phyloP scores from a whole-genome alignment of 2,888 invertebrate species.

The Blastobasis lacticolella region DNA sequence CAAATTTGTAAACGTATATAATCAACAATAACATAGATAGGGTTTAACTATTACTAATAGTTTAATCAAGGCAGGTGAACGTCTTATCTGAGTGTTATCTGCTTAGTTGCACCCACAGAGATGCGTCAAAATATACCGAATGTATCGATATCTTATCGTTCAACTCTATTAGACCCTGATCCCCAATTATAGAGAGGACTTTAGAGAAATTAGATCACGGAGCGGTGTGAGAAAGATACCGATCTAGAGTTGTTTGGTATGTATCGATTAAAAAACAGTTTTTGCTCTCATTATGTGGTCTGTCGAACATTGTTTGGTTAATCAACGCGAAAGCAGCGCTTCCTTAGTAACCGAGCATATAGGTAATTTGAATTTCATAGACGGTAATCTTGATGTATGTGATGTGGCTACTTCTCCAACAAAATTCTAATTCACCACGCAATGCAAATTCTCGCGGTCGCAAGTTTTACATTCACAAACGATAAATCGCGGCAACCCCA shows the following conservation, averaged over 20 bases:
- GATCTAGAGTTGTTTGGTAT: slow-evolving; percentile 28
- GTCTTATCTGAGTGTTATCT: slow-evolving; percentile 16
- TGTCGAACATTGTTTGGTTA: no score
- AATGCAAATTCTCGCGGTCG: slow-evolving; percentile 43
- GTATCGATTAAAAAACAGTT: slow-evolving; percentile 20
- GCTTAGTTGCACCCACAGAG: slow-evolving; percentile 32
- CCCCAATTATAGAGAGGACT: slow-evolving; percentile 37
- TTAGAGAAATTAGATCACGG: slow-evolving; percentile 35
- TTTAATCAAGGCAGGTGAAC: slow-evolving; percentile 26
- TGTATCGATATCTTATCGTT: slow-evolving; percentile 42
- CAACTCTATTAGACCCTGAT: slow-evolving; percentile 31
- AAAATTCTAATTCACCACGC: slow-evolving; percentile 35
- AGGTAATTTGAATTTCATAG: slow-evolving; percentile 3
- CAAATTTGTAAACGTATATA: no score
- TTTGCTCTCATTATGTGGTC: no score
- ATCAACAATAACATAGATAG: slow-evolving; percentile 15
- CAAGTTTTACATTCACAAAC: slow-evolving; percentile 49
- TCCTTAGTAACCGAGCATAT: no score
- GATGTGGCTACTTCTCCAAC: slow-evolving; percentile 3
- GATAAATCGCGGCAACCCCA: slow-evolving; percentile 56
- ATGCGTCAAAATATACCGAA: slow-evolving; percentile 24
- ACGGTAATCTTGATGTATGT: slow-evolving; percentile 4
- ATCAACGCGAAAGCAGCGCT: no score
- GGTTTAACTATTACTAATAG: slow-evolving; percentile 30
- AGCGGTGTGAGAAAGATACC: slow-evolving; percentile 37